phyloP scores from a whole-genome alignment of 2,888 invertebrate genomes.

The Ceriagrion tenellum region DNA sequence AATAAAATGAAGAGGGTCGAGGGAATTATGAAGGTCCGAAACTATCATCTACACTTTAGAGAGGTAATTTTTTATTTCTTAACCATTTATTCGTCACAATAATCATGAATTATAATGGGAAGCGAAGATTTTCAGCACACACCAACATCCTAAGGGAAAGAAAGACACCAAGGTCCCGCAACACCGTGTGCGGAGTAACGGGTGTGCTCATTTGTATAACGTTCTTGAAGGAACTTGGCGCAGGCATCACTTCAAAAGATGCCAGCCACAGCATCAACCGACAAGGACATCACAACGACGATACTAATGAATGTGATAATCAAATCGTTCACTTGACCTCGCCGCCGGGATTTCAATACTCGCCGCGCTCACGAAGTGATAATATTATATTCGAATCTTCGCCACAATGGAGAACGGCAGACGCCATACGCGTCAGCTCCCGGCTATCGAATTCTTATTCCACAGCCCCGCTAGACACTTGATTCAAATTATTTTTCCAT shows the following conservation, averaged over 20 bases:
- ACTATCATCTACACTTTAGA: too few species aligned
- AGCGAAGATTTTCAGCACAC: background rate
- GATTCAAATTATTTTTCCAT: constrained; percentile 27
- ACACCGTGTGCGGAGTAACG: background rate
- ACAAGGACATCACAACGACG: background rate
- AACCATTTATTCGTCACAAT: background rate
- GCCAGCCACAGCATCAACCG: background rate
- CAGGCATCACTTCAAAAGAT: background rate
- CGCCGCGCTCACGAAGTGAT: background rate
- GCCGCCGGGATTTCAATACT: background rate
- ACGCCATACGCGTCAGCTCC: background rate
- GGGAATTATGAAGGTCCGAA: too few species aligned
- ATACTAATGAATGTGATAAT: background rate
- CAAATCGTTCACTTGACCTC: background rate
- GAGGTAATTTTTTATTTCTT: background rate
- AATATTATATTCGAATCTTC: background rate
- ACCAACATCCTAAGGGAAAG: background rate
- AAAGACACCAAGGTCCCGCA: background rate
- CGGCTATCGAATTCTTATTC: background rate
- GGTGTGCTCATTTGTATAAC: background rate
- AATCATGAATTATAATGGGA: background rate
- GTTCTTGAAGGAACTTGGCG: background rate
- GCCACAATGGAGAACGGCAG: background rate
- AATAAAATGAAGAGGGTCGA: too few species aligned
- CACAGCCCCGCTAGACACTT: background rate